A percentile compares a stretch with the other conserved stretches of the same genome.
Conservation (phyloP, 2,113 vertebrate species). For the Ascaphus truei region DNA sequence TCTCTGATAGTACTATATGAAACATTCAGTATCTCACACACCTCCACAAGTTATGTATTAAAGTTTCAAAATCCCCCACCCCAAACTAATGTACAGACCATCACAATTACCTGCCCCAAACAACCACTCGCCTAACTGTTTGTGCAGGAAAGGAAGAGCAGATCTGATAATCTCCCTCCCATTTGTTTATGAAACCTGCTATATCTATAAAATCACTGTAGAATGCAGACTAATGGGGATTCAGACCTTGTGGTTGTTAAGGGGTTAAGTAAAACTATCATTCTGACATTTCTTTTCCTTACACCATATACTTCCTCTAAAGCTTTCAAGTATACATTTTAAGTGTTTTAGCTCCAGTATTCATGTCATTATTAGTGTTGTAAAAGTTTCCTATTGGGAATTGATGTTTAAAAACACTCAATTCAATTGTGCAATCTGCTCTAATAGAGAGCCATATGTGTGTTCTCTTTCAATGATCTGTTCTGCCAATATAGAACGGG, state of each 20-base stretch:
- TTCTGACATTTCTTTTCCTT: not conserved
- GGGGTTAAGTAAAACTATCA: not conserved
- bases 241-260: not conserved
- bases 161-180: no score
- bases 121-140: no score
- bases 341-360: constrained; percentile 4
- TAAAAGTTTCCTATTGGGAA: constrained; percentile 18
- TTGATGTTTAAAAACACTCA: not conserved
- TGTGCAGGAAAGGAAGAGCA: no score
- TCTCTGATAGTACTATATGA: no score
- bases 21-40: no score
- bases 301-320: not conserved
- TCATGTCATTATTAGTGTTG: constrained; percentile 8
- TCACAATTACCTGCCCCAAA: no score
- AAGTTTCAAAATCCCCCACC: no score
- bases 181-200: no score
- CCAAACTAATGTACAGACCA: no score
- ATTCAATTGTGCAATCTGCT: constrained; percentile 1
- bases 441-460: not conserved
- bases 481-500: not conserved
- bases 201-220: no score
- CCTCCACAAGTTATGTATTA: no score
- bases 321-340: not conserved
- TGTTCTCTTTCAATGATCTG: not conserved
- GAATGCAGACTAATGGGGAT: not conserved